A percentile compares a stretch with the other conserved stretches of the same genome.
Evolutionary conservation across 2,888 invertebrate species (phyloP).

Genomic region (Mythimna lalbum): DNA sequence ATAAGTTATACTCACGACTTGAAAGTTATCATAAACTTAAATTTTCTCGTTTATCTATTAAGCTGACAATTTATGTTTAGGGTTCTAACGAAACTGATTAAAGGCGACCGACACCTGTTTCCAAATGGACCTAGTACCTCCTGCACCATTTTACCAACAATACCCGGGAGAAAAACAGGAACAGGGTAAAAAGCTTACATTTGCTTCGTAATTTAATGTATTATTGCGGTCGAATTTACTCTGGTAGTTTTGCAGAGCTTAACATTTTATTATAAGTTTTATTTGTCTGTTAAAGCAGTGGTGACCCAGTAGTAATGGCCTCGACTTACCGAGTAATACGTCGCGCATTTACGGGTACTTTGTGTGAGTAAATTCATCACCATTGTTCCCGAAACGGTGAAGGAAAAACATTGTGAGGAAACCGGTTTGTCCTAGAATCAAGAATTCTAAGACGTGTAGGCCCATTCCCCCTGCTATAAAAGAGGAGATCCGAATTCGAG

Average conservation of each 20-base stretch:
- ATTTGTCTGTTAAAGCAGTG: not conserved
- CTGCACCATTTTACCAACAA: constrained; percentile 18
- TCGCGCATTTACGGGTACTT: too few species aligned
- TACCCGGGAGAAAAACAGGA: not conserved
- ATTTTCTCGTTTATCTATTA: constrained; percentile 13
- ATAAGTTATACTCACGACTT: constrained; percentile 18
- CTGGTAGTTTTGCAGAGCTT: too few species aligned
- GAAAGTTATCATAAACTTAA: constrained; percentile 7
- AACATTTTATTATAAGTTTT: not conserved
- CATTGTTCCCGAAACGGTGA: too few species aligned
- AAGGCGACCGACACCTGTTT: constrained; percentile 1
- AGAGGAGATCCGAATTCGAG: too few species aligned
- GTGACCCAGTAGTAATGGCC: too few species aligned
- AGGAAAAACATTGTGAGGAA: too few species aligned
- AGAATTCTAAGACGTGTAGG: too few species aligned
- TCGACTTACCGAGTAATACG: too few species aligned
- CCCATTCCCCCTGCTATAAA: too few species aligned
- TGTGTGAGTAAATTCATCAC: too few species aligned
- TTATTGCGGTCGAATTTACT: not conserved
- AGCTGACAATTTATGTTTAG: constrained; percentile 14
- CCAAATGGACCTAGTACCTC: not conserved
- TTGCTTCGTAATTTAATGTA: not conserved
- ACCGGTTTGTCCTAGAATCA: too few species aligned
- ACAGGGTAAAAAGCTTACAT: not conserved
- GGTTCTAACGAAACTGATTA: not conserved